A percentile compares a stretch with the other conserved stretches of the same genome.
Conservation (phyloP, 2,113 vertebrate genomes). For the Clarias macrocephalus region DNA sequence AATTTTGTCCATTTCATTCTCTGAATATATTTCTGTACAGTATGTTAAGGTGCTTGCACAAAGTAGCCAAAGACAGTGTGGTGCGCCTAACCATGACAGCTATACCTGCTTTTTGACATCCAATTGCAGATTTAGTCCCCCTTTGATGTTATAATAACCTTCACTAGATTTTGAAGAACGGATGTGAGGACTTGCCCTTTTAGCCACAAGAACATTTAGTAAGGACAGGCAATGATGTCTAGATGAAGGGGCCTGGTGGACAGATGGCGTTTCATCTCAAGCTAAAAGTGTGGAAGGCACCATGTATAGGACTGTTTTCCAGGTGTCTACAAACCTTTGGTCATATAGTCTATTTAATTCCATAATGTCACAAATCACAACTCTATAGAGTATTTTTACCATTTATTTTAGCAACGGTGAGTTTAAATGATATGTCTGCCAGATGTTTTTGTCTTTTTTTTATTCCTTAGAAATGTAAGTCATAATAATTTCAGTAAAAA, state of each 20-base stretch:
- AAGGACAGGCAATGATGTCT: no score
- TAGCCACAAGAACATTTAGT: not conserved
- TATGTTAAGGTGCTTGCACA: no score
- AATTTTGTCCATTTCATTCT: not conserved
- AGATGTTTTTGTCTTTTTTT: constrained; percentile 53
- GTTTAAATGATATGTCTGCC: constrained; percentile 64
- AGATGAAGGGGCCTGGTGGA: not conserved
- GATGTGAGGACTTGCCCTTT: not conserved
- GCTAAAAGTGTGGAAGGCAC: not conserved
- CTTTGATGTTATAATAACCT: not conserved
- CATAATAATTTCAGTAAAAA: constrained; percentile 60
- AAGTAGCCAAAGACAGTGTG: not conserved
- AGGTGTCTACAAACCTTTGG: not conserved
- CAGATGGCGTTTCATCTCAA: not conserved
- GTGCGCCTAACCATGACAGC: not conserved
- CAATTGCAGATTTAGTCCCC: not conserved
- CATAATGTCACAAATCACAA: constrained; percentile 55
- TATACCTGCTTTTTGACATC: not conserved
- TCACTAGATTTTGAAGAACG: not conserved
- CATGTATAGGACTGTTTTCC: no score
- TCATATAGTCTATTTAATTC: not conserved
- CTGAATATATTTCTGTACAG: not conserved
- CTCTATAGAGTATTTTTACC: constrained; percentile 55
- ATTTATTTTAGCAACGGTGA: constrained; percentile 65
- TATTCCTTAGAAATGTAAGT: constrained; percentile 65